Percentiles rank a stretch among this genome's conserved stretches.
Evolutionary conservation across 2,113 vertebrate species (phyloP).

Genomic region (Eublepharis macularius): DNA sequence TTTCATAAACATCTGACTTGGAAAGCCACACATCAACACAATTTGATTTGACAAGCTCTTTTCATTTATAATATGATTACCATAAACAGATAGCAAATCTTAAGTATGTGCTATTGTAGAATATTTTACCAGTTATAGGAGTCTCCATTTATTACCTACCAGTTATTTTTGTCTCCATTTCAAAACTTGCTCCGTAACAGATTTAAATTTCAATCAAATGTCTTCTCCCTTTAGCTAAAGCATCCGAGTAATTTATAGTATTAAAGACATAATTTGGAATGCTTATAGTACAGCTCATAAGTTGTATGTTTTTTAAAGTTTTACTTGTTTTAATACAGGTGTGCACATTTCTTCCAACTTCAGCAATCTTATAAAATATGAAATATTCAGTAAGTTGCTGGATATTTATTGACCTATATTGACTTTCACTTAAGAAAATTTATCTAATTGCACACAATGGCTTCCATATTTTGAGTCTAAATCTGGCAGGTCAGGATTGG

Average conservation of each 20-base stretch:
- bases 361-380: not conserved
- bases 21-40: slow-evolving; percentile 31
- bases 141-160: not conserved
- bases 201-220: not conserved
- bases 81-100: not conserved
- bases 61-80: not conserved
- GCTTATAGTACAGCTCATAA: not conserved
- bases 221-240: not conserved
- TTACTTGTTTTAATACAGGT: not conserved
- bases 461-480: not conserved
- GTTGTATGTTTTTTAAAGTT: not conserved
- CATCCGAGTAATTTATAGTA: not conserved
- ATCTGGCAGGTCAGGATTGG: not conserved
- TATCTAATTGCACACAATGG: not conserved
- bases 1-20: not conserved
- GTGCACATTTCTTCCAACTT: not conserved
- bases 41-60: not conserved
- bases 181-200: not conserved
- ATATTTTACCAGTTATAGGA: not conserved
- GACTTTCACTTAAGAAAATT: not conserved
- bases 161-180: not conserved
- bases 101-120: not conserved
- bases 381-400: not conserved
- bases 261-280: not conserved
- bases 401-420: not conserved